A percentile compares a stretch with the other conserved stretches of the same genome.
Evolutionary conservation across 2,113 vertebrate genomes (phyloP).

Genomic region (Anoura caudifer): DNA sequence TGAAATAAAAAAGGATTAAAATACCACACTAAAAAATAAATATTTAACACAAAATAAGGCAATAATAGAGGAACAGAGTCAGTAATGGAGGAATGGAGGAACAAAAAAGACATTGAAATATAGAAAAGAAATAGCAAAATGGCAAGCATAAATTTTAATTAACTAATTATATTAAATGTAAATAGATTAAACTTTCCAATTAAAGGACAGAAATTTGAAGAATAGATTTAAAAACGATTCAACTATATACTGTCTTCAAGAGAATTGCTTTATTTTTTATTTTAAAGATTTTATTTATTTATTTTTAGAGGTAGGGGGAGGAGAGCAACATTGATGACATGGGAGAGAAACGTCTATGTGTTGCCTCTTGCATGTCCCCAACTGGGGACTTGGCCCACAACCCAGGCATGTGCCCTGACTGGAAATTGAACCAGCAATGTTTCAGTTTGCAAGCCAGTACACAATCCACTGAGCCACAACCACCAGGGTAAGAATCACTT

Average conservation of each 20-base stretch:
- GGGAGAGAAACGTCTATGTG: no score
- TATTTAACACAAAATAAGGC: neutral
- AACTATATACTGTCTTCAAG: neutral
- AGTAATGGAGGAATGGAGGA: neutral
- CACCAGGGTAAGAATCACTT: neutral
- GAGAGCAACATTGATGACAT: no score
- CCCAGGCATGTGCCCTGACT: no score
- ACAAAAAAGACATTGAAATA: neutral
- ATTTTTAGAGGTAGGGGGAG: no score
- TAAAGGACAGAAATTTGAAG: neutral
- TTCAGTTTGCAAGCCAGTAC: no score
- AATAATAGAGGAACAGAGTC: neutral
- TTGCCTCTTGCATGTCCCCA: no score
- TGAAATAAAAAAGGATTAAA: constrained; percentile 9
- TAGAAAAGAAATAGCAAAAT: neutral
- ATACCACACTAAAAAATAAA: neutral
- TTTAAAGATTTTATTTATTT: no score
- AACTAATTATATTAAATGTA: neutral
- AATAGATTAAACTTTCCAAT: constrained; percentile 2
- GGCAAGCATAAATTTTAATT: neutral
- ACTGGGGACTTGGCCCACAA: no score
- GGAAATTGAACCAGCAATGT: no score
- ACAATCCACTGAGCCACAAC: no score
- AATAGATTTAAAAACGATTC: neutral
- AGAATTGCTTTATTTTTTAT: neutral